Evolutionary conservation across 2,113 vertebrate genomes (phyloP).

Genomic region (Alethe diademata): DNA sequence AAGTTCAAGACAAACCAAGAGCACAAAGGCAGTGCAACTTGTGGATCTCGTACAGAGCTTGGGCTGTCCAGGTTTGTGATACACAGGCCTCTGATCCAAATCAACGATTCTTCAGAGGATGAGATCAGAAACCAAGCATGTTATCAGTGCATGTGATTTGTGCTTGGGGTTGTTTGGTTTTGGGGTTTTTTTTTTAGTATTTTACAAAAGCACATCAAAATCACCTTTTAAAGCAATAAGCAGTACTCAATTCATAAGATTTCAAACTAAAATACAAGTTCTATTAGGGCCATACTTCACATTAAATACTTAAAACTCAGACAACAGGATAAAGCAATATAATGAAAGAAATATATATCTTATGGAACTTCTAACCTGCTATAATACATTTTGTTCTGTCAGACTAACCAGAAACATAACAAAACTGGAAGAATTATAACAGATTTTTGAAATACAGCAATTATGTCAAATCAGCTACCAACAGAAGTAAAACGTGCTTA

Average conservation of each 20-base stretch:
- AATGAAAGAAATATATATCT: not conserved
- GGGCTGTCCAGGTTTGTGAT: not conserved
- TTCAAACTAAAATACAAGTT: not conserved
- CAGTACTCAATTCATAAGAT: not conserved
- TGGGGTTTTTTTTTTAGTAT: not conserved
- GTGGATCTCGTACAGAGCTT: not conserved
- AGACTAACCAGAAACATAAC: not conserved
- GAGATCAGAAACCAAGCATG: not conserved
- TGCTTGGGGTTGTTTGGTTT: not conserved
- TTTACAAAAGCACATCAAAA: not conserved
- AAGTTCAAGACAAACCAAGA: not conserved
- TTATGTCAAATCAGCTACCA: not conserved
- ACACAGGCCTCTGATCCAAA: not conserved
- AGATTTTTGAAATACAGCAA: not conserved
- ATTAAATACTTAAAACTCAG: not conserved
- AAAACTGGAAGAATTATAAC: not conserved
- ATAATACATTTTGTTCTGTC: not conserved
- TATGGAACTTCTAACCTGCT: not conserved
- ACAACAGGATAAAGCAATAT: not conserved
- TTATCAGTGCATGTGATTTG: not conserved
- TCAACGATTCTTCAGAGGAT: not conserved
- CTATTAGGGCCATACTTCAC: not conserved
- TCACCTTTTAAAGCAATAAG: not conserved
- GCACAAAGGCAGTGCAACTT: not conserved
- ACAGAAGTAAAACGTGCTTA: not conserved